A percentile compares a stretch with the other conserved stretches of the same genome.
phyloP scores from a whole-genome alignment of 2,797 vertebrate genomes.

The Eulemur mongoz region DNA sequence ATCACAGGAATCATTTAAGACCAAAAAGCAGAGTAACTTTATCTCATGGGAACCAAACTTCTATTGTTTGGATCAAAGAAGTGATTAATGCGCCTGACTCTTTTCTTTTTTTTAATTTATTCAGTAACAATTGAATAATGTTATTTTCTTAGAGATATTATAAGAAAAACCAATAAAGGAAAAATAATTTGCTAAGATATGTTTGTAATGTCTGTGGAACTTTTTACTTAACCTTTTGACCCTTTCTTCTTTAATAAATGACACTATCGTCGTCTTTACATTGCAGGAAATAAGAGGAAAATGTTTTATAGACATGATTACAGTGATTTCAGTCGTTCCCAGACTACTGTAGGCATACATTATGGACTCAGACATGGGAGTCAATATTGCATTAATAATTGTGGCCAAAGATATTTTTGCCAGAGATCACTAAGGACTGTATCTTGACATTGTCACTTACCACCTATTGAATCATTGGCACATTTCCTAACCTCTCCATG shows the following conservation, averaged over 20 bases:
- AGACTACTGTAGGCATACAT: background rate
- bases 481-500: background rate
- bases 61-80: constrained; percentile 52
- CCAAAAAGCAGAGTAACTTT: constrained; percentile 45
- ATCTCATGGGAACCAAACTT: constrained; percentile 57
- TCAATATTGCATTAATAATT: background rate
- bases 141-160: background rate
- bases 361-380: background rate
- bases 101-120: background rate
- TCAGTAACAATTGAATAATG: background rate
- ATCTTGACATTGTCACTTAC: background rate
- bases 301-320: background rate
- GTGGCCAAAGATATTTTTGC: background rate
- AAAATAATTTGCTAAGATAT: constrained; percentile 6
- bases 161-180: background rate
- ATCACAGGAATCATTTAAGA: constrained; percentile 61
- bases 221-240: constrained; percentile 4
- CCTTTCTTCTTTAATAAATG: background rate
- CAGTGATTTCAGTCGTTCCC: background rate
- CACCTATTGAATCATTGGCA: background rate
- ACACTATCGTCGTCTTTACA: background rate
- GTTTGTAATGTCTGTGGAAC: background rate
- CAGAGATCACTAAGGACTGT: background rate
- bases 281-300: background rate
- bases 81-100: constrained; percentile 39